phyloP scores from a whole-genome alignment of 2,888 invertebrate species.

The Hirtodrosophila histrioides region DNA sequence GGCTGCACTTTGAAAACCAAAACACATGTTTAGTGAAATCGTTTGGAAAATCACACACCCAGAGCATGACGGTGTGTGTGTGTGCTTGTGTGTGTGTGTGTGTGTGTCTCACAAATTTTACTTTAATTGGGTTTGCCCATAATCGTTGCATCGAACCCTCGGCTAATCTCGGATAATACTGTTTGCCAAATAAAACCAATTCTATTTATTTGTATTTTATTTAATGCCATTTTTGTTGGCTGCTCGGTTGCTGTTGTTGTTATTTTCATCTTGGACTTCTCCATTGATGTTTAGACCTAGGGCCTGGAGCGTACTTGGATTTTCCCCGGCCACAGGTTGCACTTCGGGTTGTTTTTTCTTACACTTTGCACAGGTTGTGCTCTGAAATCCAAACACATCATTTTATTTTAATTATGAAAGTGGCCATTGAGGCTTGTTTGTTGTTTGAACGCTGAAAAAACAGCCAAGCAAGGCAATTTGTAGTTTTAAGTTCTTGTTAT shows the following conservation, averaged over 20 bases:
- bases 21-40: conserved; percentile 78
- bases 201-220: conserved; percentile 75
- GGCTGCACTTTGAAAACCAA: conserved; percentile 71
- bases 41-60: conserved; percentile 70
- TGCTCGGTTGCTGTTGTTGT: conserved; percentile 3
- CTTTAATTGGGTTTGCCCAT: conserved; percentile 83
- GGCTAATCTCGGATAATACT: conserved; percentile 82
- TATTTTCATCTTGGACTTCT: conserved; percentile 24
- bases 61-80: conserved; percentile 1
- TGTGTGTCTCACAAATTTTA: conserved; percentile 53
- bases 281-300: conserved; percentile 48
- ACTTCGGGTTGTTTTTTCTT: conserved; percentile 1
- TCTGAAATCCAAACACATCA: neutral
- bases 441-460: no score
- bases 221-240: conserved; percentile 41
- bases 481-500: conserved; percentile 24
- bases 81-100: conserved; percentile 5
- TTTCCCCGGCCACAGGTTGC: conserved; percentile 39
- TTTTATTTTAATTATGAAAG: no score
- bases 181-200: conserved; percentile 81
- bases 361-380: conserved; percentile 21
- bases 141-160: conserved; percentile 82
- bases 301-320: conserved; percentile 2
- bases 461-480: conserved; percentile 5
- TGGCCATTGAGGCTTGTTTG: no score